Percentiles rank a stretch among this genome's conserved stretches.
phyloP scores from a whole-genome alignment of 2,888 invertebrate genomes.

The Thera obeliscata region DNA sequence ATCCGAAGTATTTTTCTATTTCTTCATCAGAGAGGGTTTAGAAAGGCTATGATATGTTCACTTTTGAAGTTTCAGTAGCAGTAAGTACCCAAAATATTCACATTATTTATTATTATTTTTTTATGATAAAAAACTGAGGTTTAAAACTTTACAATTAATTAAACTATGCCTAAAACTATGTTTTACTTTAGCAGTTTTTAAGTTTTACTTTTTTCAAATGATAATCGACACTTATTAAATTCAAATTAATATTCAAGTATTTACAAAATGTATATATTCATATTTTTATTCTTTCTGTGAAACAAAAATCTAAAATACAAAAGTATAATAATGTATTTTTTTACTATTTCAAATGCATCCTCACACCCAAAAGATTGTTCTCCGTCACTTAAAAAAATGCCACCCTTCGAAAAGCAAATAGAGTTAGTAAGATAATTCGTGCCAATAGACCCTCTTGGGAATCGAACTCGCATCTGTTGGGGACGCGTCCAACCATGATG shows the following conservation, averaged over 20 bases:
- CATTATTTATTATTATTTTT: too few species aligned
- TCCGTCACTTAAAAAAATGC: slow-evolving; percentile 21
- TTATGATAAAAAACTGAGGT: too few species aligned
- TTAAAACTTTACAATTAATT: too few species aligned
- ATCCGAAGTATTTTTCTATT: background rate
- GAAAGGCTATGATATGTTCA: background rate
- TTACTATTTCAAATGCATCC: slow-evolving; percentile 7
- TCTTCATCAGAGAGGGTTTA: background rate
- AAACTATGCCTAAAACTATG: too few species aligned
- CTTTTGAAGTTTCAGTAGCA: too few species aligned
- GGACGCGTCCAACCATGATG: slow-evolving; percentile 34
- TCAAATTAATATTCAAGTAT: too few species aligned
- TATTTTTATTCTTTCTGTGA: background rate
- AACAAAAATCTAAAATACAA: background rate
- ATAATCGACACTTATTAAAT: too few species aligned
- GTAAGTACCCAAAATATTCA: too few species aligned
- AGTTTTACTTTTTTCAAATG: too few species aligned
- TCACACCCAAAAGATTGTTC: slow-evolving; percentile 11
- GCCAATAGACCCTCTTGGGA: slow-evolving; percentile 36
- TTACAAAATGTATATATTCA: background rate
- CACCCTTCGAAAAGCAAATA: slow-evolving; percentile 41
- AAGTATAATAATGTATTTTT: background rate
- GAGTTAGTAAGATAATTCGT: slow-evolving; percentile 46
- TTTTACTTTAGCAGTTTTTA: too few species aligned
- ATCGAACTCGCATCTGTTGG: slow-evolving; percentile 43